Evolutionary conservation across 2,888 invertebrate species (phyloP).

Genomic region (Neocrepidodera transversa): DNA sequence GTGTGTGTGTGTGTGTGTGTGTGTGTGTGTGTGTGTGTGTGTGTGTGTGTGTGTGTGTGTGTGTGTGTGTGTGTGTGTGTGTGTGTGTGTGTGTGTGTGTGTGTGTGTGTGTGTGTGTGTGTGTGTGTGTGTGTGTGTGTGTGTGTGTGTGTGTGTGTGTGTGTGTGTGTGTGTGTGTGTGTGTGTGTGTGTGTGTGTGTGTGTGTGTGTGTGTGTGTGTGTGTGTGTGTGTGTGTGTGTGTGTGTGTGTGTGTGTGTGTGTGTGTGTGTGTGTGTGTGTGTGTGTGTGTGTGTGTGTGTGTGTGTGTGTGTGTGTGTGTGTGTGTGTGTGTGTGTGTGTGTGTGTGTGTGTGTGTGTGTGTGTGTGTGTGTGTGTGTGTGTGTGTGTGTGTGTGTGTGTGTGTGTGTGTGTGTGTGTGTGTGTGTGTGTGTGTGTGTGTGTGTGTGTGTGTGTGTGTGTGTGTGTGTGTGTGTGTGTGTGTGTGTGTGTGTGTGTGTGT

Average conservation of each 20-base stretch:
- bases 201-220: neutral
- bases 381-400: neutral
- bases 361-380: neutral
- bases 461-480: neutral
- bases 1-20: no score
- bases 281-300: neutral
- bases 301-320: neutral
- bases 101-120: neutral
- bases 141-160: neutral
- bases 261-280: neutral
- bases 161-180: neutral
- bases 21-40: neutral
- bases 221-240: neutral
- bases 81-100: neutral
- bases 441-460: neutral
- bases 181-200: neutral
- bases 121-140: neutral
- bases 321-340: neutral
- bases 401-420: neutral
- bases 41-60: neutral
- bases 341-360: neutral
- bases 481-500: neutral
- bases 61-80: neutral
- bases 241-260: neutral
- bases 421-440: neutral